A percentile compares a stretch with the other conserved stretches of the same genome.
These are phyloP conservation scores for Furnarius figulus DNA, from an alignment of 2,113 vertebrate genomes.

Conservation along the genomic window DNA sequence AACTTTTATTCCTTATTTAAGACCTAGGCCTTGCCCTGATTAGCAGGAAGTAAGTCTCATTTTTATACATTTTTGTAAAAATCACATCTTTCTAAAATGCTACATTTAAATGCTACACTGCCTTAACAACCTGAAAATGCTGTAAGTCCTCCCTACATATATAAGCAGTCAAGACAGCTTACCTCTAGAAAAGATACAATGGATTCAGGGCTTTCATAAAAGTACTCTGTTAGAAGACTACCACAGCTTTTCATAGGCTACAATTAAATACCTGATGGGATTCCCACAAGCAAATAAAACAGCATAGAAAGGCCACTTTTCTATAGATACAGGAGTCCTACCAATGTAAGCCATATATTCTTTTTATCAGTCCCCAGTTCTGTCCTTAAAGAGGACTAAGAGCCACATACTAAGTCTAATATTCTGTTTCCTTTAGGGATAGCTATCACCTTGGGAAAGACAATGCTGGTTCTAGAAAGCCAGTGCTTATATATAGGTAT, in stretches of 20 bases:
- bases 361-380: background rate
- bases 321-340: background rate
- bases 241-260: background rate
- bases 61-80: background rate
- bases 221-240: background rate
- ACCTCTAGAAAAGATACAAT: background rate
- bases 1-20: background rate
- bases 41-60: background rate
- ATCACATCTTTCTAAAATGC: background rate
- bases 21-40: background rate
- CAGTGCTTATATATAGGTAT: background rate
- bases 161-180: background rate
- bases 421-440: background rate
- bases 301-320: background rate
- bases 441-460: background rate
- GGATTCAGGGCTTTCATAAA: background rate
- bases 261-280: background rate
- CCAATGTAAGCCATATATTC: background rate
- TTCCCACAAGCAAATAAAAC: background rate
- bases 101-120: background rate
- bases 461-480: background rate
- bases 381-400: background rate
- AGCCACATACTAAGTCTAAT: background rate
- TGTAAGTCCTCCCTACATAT: background rate
- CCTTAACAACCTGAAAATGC: background rate